Base-by-base conservation (phyloP, 1,140 invertebrate species). In the Drosophila aff. region DNA sequence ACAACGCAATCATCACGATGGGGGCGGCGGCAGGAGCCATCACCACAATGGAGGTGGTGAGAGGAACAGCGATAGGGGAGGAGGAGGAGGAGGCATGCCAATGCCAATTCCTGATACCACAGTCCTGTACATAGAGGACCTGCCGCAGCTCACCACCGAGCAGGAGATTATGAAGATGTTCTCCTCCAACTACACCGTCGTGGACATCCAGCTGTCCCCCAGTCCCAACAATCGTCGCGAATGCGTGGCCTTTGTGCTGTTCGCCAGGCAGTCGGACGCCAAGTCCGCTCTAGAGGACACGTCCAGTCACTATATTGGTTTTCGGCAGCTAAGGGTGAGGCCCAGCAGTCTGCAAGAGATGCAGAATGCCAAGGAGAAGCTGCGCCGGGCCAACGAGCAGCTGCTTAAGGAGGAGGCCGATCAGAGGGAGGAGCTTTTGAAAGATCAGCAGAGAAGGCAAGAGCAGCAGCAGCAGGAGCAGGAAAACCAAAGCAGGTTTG, bases 91-190 rank as follows among this genome's bases (percentile, higher is more conserved):
- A 3, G 58, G 50, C 18, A 52, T 44, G 26, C 44, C 18, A 49
- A 23, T 18, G 23, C 46, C 58, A 23, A 21, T 10, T 47, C 57
- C 40, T 10, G 6, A 50, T 0, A 95, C 94, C n/a, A 93, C 92
- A 9, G 95, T 96, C 10, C 91, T 97, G 0, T 94, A 95, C 64
- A 79, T 97, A 1, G 94, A 95, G 55, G 96, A 97, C 47, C 78
- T 97, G 18, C 96, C 97, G 0, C 94, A 95, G n/a, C 95, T 95
- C 75, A 95, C 95, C 41, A 96, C 96, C 86, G 96, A 97, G 82
- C 95, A 96, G 67, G 96, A 97, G 76, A 95, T 98, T 9, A 95
- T 96, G 21, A 96, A 96, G 79, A 94, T 96, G 55, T 97, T 97
- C 82, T 95, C 95, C 0, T 71, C 85, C 7, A 95, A 96, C 0